Evolutionary conservation across 1,140 invertebrate species (phyloP), one percentile per base, ranked within the genome.

Genomic region (Orchestia grillus): DNA sequence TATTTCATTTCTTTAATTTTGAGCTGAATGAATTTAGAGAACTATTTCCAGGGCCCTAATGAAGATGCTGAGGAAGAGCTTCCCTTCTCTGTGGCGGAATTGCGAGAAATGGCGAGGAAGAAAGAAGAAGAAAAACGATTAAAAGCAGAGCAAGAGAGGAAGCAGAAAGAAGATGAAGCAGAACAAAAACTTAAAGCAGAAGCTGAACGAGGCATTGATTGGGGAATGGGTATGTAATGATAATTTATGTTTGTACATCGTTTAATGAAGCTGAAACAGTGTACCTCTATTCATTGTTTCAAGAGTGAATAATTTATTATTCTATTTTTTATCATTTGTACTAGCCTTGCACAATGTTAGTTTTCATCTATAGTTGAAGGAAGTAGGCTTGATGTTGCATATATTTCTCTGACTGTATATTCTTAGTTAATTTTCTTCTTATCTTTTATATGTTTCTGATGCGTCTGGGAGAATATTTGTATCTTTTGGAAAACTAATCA

Each of bases 51-150:
- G 97, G 99, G 99, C 19, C 99, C 99, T 11, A 97, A 98, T 44
- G 98, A 98, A 92, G 99, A 99, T 97, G 98, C 98, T 96, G 99
- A 99, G 97, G 98, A 98, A 53, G 99, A 99, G 97, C 98, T 98
- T 42, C 98, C 98, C 96, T 97, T 98, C 36, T 98, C 98, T 4
- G 97, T 99, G 0, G 98, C 98, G 0, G 98, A 99, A 97, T 97
- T 99, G 97, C 99, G 98, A 97, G 97, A 97, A 96, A 97, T 97
- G 97, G 98, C 97, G 96, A 98, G 97, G 97, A 98, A 98, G 97
- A 98, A 97, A 97, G 97, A 97, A 97, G 97, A 97, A 97, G 98
- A 98, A 97, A 97, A 97, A 98, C 97, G 97, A 97, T 97, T 97
- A 57, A 97, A 97, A 96, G 95, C 62, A 96, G 96, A 90, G 97